Conservation (phyloP, 2,797 vertebrate species). For the Ambastaia sidthimunki region DNA sequence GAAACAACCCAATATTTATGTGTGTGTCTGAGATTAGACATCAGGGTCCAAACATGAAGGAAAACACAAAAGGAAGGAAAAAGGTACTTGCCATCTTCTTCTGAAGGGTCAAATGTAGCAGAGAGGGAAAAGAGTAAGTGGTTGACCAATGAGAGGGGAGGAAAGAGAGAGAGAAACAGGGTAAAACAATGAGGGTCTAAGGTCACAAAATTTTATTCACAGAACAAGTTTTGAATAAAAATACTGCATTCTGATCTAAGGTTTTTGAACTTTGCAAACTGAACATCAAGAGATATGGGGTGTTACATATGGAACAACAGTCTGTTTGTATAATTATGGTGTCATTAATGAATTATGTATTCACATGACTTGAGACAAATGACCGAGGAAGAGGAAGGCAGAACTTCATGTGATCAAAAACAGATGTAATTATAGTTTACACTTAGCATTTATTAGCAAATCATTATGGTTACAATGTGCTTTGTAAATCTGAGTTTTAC, state of each 20-base stretch:
- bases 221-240: constrained; percentile 94
- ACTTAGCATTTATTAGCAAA: not conserved
- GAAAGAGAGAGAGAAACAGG: constrained; percentile 77
- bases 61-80: constrained; percentile 68
- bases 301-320: constrained; percentile 63
- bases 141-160: constrained; percentile 71
- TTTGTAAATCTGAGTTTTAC: not conserved
- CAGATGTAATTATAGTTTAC: constrained; percentile 5
- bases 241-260: constrained; percentile 86
- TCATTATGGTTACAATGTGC: not conserved
- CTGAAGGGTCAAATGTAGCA: constrained; percentile 84
- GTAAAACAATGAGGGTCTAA: constrained; percentile 93
- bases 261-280: constrained; percentile 68
- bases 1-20: not conserved
- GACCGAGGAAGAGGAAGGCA: not conserved
- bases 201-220: constrained; percentile 97
- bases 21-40: constrained; percentile 14
- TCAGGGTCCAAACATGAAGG: constrained; percentile 79
- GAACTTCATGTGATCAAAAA: not conserved
- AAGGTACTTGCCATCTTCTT: constrained; percentile 78
- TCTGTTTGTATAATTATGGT: constrained; percentile 2
- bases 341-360: constrained; percentile 42
- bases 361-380: constrained; percentile 4
- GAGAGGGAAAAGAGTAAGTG: constrained; percentile 69
- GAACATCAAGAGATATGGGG: constrained; percentile 59